Evolutionary conservation across 1,140 invertebrate genomes (phyloP).

Genomic region (Lepidostoma basale): DNA sequence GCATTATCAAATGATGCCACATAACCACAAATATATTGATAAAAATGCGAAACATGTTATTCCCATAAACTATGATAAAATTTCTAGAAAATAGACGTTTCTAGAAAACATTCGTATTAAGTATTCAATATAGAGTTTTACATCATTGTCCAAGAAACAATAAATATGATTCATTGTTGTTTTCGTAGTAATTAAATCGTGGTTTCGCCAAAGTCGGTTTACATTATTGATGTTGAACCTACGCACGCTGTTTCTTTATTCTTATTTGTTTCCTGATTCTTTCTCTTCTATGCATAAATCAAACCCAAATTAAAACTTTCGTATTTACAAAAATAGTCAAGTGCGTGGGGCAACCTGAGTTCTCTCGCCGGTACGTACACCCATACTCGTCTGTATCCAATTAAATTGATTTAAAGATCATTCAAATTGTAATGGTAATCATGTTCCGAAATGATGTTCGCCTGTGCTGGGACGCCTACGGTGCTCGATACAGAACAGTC

Average conservation of each 20-base stretch:
- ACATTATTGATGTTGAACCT: neutral
- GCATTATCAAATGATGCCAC: too few species aligned
- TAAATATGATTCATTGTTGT: too few species aligned
- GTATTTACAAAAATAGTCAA: conserved; percentile 22
- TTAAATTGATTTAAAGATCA: conserved; percentile 27
- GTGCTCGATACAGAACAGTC: conserved; percentile 7
- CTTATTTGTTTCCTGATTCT: conserved; percentile 6
- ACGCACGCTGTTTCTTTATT: neutral
- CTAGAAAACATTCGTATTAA: too few species aligned
- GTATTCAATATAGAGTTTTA: too few species aligned
- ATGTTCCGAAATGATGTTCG: conserved; percentile 17
- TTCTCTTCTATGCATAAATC: conserved; percentile 27
- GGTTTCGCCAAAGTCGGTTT: too few species aligned
- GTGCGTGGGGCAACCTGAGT: neutral
- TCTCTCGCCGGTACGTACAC: conserved; percentile 1
- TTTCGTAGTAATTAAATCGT: too few species aligned
- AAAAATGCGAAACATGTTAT: too few species aligned
- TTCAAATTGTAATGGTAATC: conserved; percentile 18
- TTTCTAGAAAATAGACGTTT: too few species aligned
- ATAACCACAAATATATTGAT: too few species aligned
- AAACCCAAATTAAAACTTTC: neutral
- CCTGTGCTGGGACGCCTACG: conserved; percentile 8
- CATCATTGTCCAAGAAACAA: too few species aligned
- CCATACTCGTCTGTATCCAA: conserved; percentile 11
- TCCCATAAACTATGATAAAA: too few species aligned